A percentile compares a stretch with the other conserved stretches of the same genome.
These are phyloP conservation scores for Odontomachus brunneus DNA, from an alignment of 1,140 invertebrate genomes.

Conservation along the genomic window DNA sequence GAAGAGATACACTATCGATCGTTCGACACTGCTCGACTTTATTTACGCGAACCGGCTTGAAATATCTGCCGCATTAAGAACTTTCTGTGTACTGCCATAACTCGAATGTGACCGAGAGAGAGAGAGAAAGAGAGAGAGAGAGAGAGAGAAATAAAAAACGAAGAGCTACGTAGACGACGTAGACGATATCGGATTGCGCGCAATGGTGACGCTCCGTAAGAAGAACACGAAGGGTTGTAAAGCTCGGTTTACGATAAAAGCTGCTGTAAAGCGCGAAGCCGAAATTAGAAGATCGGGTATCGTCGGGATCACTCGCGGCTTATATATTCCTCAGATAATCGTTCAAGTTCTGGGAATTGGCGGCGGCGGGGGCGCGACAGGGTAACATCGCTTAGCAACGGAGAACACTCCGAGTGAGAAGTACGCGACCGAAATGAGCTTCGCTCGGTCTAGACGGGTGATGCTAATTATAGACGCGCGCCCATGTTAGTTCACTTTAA, in stretches of 20 bases:
- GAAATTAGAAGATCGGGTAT: constrained; percentile 27
- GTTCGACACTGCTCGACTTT: not conserved
- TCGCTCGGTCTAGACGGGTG: not conserved
- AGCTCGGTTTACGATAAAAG: constrained; percentile 29
- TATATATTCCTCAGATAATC: not conserved
- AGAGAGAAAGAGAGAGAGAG: too few relatives aligned
- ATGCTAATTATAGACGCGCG: constrained; percentile 54
- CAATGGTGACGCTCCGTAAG: not conserved
- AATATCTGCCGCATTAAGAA: constrained; percentile 1
- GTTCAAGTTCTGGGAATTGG: not conserved
- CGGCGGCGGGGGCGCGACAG: not conserved
- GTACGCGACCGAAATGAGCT: not conserved
- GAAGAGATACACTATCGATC: constrained; percentile 8
- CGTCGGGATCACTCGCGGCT: not conserved
- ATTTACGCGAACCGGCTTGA: constrained; percentile 5
- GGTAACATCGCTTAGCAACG: constrained; percentile 17
- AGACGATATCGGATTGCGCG: constrained; percentile 1
- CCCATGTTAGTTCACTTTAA: constrained; percentile 30
- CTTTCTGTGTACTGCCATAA: not conserved
- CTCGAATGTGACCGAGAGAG: not conserved
- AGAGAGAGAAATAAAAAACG: too few relatives aligned
- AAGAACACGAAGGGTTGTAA: not conserved
- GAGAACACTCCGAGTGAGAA: not conserved
- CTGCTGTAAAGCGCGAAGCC: constrained; percentile 25
- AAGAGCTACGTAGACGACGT: not conserved